Conservation (phyloP, 2,888 invertebrate genomes). For the Volucella inflata region DNA sequence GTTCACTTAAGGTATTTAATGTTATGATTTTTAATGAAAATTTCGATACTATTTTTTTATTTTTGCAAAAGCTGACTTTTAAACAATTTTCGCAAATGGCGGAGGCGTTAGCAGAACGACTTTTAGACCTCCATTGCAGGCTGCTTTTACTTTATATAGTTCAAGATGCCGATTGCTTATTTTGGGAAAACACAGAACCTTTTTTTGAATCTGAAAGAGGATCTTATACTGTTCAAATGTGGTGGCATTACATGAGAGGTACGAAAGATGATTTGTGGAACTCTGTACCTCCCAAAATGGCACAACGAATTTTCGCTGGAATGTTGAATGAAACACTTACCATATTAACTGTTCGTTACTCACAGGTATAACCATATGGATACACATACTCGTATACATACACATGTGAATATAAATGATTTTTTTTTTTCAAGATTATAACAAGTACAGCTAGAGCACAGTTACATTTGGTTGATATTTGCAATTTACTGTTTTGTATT, state of each 20-base stretch:
- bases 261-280: slow-evolving; percentile 93
- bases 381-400: slow-evolving; percentile 20
- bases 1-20: slow-evolving; percentile 80
- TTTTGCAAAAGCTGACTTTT: slow-evolving; percentile 85
- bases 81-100: slow-evolving; percentile 92
- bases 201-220: slow-evolving; percentile 90
- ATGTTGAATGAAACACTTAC: slow-evolving; percentile 94
- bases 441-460: slow-evolving; percentile 86
- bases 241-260: slow-evolving; percentile 93
- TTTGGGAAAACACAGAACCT: slow-evolving; percentile 88
- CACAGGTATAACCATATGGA: slow-evolving; percentile 86
- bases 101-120: slow-evolving; percentile 92
- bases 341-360: slow-evolving; percentile 91
- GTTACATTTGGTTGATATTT: slow-evolving; percentile 88
- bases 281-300: slow-evolving; percentile 94
- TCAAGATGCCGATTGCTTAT: slow-evolving; percentile 91
- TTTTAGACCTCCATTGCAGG: slow-evolving; percentile 91
- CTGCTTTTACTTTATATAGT: slow-evolving; percentile 91
- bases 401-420: background rate
- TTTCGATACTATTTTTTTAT: background rate
- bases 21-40: background rate
- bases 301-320: slow-evolving; percentile 92
- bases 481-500: slow-evolving; percentile 90
- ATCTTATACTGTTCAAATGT: slow-evolving; percentile 93
- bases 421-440: slow-evolving; percentile 85